These are phyloP conservation scores for Nasalis larvatus DNA, from an alignment of 2,113 vertebrate genomes.

Conservation along the genomic window DNA sequence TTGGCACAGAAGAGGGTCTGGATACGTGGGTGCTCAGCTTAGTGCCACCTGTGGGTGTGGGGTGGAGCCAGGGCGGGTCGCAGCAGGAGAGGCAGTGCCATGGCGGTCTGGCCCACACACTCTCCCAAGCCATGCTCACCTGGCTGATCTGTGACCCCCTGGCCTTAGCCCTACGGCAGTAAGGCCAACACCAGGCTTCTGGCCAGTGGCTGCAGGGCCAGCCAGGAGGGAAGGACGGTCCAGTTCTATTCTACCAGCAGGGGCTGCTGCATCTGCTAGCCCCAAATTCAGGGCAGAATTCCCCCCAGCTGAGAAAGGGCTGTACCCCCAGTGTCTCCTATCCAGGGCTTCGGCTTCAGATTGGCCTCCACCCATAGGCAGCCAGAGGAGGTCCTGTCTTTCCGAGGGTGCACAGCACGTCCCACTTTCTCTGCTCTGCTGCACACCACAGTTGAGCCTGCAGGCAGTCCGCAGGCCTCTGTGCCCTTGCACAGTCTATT, in stretches of 20 bases:
- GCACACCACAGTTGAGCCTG: rapidly evolving
- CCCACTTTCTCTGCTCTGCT: background rate
- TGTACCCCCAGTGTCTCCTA: background rate
- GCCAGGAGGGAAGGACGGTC: background rate
- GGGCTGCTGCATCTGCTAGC: background rate
- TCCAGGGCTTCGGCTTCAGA: background rate
- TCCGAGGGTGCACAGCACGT: background rate
- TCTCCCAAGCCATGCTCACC: background rate
- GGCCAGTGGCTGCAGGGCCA: background rate
- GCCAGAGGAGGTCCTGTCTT: background rate
- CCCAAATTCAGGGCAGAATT: background rate
- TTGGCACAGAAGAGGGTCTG: background rate
- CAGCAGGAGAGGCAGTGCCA: background rate
- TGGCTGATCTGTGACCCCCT: background rate
- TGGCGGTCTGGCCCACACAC: background rate
- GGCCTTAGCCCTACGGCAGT: background rate
- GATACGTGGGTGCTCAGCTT: background rate
- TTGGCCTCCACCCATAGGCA: background rate
- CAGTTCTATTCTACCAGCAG: background rate
- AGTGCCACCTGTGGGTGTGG: background rate
- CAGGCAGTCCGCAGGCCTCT: background rate
- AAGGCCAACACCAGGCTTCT: background rate
- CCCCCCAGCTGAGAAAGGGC: background rate
- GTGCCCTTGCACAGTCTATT: background rate
- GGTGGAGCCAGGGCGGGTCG: background rate